These are phyloP conservation scores for Oryzias curvinotus DNA, from an alignment of 2,113 vertebrate species.

Conservation along the genomic window DNA sequence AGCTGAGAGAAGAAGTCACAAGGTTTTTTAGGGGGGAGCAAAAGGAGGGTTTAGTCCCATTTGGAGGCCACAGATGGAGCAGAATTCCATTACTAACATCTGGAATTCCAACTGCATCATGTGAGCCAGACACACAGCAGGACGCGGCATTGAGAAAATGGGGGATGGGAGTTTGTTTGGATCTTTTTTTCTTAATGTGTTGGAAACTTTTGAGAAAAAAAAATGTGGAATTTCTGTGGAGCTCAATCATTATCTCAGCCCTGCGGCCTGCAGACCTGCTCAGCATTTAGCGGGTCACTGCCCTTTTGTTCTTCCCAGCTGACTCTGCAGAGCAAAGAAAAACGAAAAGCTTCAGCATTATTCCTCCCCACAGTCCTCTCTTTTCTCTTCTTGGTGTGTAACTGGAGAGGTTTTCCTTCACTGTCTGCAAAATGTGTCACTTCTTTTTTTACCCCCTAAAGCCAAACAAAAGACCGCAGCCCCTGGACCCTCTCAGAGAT, in stretches of 20 bases:
- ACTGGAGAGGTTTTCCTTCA: constrained; percentile 61
- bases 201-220: neutral
- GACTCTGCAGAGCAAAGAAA: constrained; percentile 64
- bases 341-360: constrained; percentile 69
- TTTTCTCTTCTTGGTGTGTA: constrained; percentile 49
- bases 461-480: constrained; percentile 62
- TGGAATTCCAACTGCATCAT: constrained; percentile 77
- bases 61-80: constrained; percentile 71
- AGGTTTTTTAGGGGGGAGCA: constrained; percentile 43
- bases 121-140: constrained; percentile 53
- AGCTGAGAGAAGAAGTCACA: constrained; percentile 55
- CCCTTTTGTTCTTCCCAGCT: constrained; percentile 63
- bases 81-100: constrained; percentile 80
- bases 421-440: constrained; percentile 61
- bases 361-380: constrained; percentile 46
- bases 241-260: neutral
- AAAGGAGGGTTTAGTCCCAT: constrained; percentile 56
- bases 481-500: constrained; percentile 11
- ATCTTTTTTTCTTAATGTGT: constrained; percentile 8
- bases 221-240: neutral
- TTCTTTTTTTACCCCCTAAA: constrained; percentile 53
- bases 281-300: constrained; percentile 25
- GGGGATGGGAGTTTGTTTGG: constrained; percentile 37
- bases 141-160: constrained; percentile 19
- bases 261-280: constrained; percentile 10